These are phyloP conservation scores for Plecturocebus donacophilus DNA, from an alignment of 2,113 vertebrate genomes.

Conservation along the genomic window DNA sequence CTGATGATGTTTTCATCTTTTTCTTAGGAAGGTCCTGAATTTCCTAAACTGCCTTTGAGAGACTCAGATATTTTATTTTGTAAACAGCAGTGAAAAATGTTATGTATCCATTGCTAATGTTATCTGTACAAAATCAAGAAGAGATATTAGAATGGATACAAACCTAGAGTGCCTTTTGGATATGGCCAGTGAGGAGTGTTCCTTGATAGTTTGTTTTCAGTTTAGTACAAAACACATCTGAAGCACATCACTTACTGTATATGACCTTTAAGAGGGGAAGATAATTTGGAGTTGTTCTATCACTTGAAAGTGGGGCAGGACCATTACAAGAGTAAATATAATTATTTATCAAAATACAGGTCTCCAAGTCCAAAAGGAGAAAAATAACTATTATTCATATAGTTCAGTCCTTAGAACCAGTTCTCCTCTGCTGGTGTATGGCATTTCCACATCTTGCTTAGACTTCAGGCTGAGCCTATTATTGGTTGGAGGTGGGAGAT, in stretches of 20 bases:
- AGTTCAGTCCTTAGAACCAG: not conserved
- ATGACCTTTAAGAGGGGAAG: not conserved
- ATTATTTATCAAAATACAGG: not conserved
- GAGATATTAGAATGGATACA: not conserved
- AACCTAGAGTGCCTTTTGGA: not conserved
- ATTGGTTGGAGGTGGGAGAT: not conserved
- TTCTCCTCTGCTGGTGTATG: not conserved
- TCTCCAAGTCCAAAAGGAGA: not conserved
- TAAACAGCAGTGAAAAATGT: not conserved
- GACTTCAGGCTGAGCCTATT: not conserved
- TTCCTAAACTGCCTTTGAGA: constrained; percentile 35
- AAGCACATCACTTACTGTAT: not conserved
- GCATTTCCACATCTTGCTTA: not conserved
- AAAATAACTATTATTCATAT: not conserved
- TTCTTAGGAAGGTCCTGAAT: not conserved
- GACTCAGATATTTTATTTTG: not conserved
- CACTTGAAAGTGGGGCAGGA: not conserved
- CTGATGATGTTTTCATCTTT: not conserved
- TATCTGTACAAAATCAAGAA: constrained; percentile 23
- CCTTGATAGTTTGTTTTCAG: not conserved
- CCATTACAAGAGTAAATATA: not conserved
- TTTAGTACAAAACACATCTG: not conserved
- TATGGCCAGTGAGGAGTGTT: not conserved
- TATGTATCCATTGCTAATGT: not conserved
- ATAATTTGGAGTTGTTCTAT: not conserved